Conservation (phyloP, 2,888 invertebrate species). For the Stictocephala bisonia region DNA sequence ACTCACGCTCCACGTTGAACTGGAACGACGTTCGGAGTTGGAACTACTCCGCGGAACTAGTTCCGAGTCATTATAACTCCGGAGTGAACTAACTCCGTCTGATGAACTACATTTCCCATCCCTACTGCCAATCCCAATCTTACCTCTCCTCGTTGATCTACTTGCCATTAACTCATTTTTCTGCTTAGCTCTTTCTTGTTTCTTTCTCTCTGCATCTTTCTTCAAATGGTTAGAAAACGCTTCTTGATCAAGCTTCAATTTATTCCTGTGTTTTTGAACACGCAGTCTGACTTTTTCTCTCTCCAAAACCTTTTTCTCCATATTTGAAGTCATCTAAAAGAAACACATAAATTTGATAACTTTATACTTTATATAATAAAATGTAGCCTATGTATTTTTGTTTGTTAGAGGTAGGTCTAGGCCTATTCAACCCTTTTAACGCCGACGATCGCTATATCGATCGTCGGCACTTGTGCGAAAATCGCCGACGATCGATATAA, state of each 20-base stretch:
- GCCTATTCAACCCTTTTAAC: too few species aligned
- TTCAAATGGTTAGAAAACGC: conserved; percentile 25
- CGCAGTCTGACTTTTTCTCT: conserved; percentile 37
- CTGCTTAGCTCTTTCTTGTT: conserved; percentile 35
- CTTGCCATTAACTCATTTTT: conserved; percentile 34
- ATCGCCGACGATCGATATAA: too few species aligned
- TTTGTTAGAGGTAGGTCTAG: conserved; percentile 21
- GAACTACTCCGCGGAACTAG: too few species aligned
- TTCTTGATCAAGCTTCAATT: conserved; percentile 38
- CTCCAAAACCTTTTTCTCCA: conserved; percentile 31
- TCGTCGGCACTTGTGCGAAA: too few species aligned
- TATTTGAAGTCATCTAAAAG: conserved; percentile 10
- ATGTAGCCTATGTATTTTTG: conserved; percentile 25
- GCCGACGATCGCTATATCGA: too few species aligned
- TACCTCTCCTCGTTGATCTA: conserved; percentile 36
- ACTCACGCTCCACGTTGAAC: too few species aligned
- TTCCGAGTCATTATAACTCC: too few species aligned
- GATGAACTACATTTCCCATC: too few species aligned
- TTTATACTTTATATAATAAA: conserved; percentile 20
- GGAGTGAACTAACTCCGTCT: too few species aligned
- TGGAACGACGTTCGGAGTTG: too few species aligned
- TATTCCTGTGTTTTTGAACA: conserved; percentile 36
- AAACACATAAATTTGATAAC: conserved; percentile 35
- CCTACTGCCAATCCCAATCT: too few species aligned
- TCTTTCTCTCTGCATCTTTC: conserved; percentile 41